Evolutionary conservation across 2,797 vertebrate species (phyloP), one percentile per base, ranked within the genome.

Genomic region (Argentina silus): DNA sequence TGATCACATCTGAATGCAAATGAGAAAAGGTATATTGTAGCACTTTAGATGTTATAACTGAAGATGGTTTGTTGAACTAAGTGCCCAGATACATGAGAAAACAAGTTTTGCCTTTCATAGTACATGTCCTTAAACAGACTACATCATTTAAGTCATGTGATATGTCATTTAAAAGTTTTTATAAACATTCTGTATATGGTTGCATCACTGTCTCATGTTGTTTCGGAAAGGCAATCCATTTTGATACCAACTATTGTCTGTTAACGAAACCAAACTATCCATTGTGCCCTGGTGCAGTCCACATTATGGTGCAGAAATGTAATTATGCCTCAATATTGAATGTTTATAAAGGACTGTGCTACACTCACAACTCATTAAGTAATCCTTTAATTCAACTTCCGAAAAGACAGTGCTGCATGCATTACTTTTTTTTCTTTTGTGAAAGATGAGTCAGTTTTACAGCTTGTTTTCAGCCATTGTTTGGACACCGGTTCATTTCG

Each of bases 401-500:
- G 51, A 53, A n/a, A 60, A 60, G 56, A 1, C 21, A 36, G 12
- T 27, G 2, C 9, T 60, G 7, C 36, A 68, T 51, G 56, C 48
- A 69, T 17, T 63, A 19, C 59, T 75, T 72, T 73, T 65, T 79
- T 73, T 81, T 84, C 6, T 76, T 7, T 36, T 79, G 8, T 69
- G 69, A 14, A 78, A 69, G 50, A 67, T 55, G 2, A 47, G 27
- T 65, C 67, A 12, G 47, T 36, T 70, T 66, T 78, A 80, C 44
- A 55, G 70, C 70, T 77, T 86, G 69, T 70, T 79, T 86, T 44
- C 56, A 78, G 64, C 51, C 15, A 53, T 75, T 53, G 73, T 76
- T 63, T 86, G 65, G 73, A 79, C 72, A 87, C 10, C 74, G 63
- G 73, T 79, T 73, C 14, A 78, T 65, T 83, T 51, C 11, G 15